A percentile compares a stretch with the other conserved stretches of the same genome.
These are phyloP conservation scores for Platorchestia sp. DNA, from an alignment of 1,140 invertebrate genomes.

Conservation along the genomic window DNA sequence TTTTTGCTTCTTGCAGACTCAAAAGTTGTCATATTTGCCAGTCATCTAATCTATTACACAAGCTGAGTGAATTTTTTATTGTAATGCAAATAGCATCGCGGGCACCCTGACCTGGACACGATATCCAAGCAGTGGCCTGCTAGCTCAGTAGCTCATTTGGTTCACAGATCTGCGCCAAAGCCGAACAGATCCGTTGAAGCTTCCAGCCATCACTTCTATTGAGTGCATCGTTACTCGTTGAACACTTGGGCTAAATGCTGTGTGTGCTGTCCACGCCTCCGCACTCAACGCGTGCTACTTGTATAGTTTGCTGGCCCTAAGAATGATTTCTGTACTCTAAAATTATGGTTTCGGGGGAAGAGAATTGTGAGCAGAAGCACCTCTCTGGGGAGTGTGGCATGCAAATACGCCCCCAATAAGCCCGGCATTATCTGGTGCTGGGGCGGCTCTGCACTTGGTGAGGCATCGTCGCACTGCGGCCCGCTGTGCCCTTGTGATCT, in stretches of 20 bases:
- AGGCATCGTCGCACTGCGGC: background rate
- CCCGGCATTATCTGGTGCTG: background rate
- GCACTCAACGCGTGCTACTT: background rate
- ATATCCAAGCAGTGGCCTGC: background rate
- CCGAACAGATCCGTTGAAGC: background rate
- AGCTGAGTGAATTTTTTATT: background rate
- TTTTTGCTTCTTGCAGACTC: too few species aligned
- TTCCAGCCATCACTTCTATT: background rate
- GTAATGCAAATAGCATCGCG: background rate
- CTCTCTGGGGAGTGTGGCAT: background rate
- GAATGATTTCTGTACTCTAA: background rate
- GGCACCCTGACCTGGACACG: background rate
- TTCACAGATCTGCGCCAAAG: background rate
- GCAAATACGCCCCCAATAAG: background rate
- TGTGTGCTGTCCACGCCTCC: background rate
- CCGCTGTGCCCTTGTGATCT: background rate
- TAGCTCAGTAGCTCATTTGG: background rate
- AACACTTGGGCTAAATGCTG: background rate
- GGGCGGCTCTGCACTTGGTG: background rate
- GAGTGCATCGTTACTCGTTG: background rate
- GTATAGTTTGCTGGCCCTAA: background rate
- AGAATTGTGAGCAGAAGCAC: background rate
- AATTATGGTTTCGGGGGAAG: background rate
- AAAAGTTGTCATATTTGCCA: too few species aligned
- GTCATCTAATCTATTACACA: too few species aligned